Base-by-base conservation (phyloP, 1,140 invertebrate species). In the Pseudomyrmex pallidus region DNA sequence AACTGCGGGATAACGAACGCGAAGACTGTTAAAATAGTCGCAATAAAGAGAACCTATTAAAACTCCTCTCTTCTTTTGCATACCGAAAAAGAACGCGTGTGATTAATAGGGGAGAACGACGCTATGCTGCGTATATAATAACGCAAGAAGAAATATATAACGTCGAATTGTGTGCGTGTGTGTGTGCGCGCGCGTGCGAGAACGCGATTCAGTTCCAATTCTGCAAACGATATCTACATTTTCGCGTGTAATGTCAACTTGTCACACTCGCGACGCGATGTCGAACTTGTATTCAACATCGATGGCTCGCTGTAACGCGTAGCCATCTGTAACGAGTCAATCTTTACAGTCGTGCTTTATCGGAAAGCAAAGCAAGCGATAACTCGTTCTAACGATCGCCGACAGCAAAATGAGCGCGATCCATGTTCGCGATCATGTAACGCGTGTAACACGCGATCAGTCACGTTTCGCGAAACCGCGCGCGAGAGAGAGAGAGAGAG, bases 281-380 rank as follows among this genome's bases (percentile, higher is more conserved):
- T 35, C 35, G 35, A 35, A 35, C 35, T 35, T 35, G 35, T 7
- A 35, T 35, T 35, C 35, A 35, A 35, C 35, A 35, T 35, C 35
- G 35, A 35, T 35, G 5, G 35, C 35, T 35, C 35, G 35, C 5
- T n/a, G n/a, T 20, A 44, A 66, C 50, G 15, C 12, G n/a, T 52
- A 20, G 4, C 12, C 25, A 76, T 44, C 46, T 52, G 8, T 64
- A 61, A 76, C 74, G n/a, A 77, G 25, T 67, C 74, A 66, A 56
- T 77, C 62, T 77, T 35, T 54, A 67, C 62, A 50, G 74, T 67
- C 48, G 25, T 76, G 48, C 44, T 74, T 61, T 74, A 48, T 61
- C 13, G 61, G 25, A 17, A 52, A 20, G 12, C 61, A 12, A 48
- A 54, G 12, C 61, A 12, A 48, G 64, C 48, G 46, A 61, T 74